Evolutionary conservation across 2,888 invertebrate species (phyloP), one percentile per base, ranked within the genome.

Genomic region (Noctua comes): DNA sequence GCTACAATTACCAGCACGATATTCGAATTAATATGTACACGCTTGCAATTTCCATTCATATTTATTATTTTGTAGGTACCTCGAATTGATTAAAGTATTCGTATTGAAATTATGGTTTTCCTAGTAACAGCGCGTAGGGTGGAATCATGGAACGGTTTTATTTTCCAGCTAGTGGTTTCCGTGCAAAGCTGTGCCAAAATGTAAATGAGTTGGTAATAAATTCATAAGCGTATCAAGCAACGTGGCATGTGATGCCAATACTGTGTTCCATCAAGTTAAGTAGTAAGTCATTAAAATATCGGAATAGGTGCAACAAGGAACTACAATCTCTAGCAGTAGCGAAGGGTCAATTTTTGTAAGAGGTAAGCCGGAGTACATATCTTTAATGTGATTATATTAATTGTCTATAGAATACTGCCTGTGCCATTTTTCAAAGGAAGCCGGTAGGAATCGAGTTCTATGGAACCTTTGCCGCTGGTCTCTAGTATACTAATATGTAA

Each of bases 141-240:
- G 43, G 51, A 66, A 83, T 76, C 74, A 79, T 40, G 46, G 68
- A 74, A 70, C 36, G n/a, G 54, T 86, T 86, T 76, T 68, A 81
- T 86, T 80, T 84, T 51, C 78, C 54, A 76, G 85, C 59, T 43
- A 70, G 51, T 43, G 62, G 59, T 65, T 84, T 74, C 68, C 68
- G 73, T 72, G 68, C 66, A 80, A 71, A 74, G 27, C 70, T 76
- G 74, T 84, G 86, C 73, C 80, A 79, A 84, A 80, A 86, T 86
- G 84, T 48, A 86, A 83, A 80, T 85, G 68, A 76, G 70, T 68
- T 54, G 31, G 51, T 79, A 86, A 80, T 80, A 65, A 77, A 86
- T 78, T 70, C 48, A 80, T 76, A 75, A 78, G 66, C 73, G 66
- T 51, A 73, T 62, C 21, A 43, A 65, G 36, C 51, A 57, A 65